These are phyloP conservation scores for Acanthurus lineatus DNA, from an alignment of 2,797 vertebrate genomes.

Conservation along the genomic window DNA sequence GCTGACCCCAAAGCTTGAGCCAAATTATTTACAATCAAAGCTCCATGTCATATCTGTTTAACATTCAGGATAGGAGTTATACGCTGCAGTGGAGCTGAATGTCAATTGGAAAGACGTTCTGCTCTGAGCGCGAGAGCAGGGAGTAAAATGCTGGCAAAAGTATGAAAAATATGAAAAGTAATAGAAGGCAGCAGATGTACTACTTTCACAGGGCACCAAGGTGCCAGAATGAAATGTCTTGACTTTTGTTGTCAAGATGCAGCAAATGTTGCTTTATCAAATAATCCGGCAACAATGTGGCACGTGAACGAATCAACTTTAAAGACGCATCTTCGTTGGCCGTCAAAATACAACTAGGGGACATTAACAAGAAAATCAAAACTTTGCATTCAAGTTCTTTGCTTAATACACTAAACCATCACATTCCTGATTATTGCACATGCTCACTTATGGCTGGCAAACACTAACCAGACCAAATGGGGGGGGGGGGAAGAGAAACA, in stretches of 20 bases:
- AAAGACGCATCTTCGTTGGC: conserved; percentile 40
- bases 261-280: conserved; percentile 71
- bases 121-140: conserved; percentile 38
- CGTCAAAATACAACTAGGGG: conserved; percentile 25
- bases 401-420: conserved; percentile 42
- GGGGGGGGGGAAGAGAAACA: conserved; percentile 7
- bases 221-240: conserved; percentile 64
- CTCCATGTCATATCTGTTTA: conserved; percentile 82
- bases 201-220: conserved; percentile 51
- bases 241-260: conserved; percentile 79
- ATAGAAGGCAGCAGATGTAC: conserved; percentile 73
- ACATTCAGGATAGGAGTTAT: conserved; percentile 79
- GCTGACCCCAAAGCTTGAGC: conserved; percentile 78
- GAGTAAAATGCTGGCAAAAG: conserved; percentile 49
- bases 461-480: conserved; percentile 17
- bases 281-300: conserved; percentile 37
- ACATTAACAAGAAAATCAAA: conserved; percentile 19
- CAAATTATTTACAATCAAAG: conserved; percentile 86
- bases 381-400: conserved; percentile 14
- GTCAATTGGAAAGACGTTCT: conserved; percentile 70
- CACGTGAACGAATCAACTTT: conserved; percentile 54
- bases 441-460: conserved; percentile 53
- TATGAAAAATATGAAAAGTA: conserved; percentile 62
- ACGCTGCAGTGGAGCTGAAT: conserved; percentile 71
- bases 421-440: conserved; percentile 54